Base-by-base conservation (phyloP, 2,797 vertebrate genomes). In the Morus bassanus region DNA sequence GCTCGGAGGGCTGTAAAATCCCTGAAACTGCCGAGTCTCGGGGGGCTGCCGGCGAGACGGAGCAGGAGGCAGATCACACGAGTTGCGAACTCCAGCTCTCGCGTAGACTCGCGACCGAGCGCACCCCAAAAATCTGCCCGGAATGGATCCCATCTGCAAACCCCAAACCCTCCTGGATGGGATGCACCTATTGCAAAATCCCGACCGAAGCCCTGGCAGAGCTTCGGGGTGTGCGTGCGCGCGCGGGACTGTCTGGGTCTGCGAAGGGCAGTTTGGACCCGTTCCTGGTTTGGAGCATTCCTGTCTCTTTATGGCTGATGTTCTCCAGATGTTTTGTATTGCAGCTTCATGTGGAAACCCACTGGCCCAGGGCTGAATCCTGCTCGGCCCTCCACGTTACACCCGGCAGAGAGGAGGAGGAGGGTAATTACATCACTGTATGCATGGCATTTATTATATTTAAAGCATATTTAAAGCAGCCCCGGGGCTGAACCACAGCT, bases 241-340 rank as follows among this genome's bases (percentile, higher is more conserved):
- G 56, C 5, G 21, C 16, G 45, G 17, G 61, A 70, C 73, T 0
- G 37, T 82, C 94, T 88, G 90, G 48, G 91, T 31, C 85, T 88
- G 93, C 35, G 0, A 85, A 61, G 74, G 73, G 80, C 90, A 65
- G 65, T 33, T 39, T 93, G 96, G 95, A 81, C 10, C 46, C 9
- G 0, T 69, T 95, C 94, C 92, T 84, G 61, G 69, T 30, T 43
- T 35, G 63, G 27, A 95, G 88, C 94, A 93, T 96, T 97, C 93
- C 94, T 63, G 77, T 57, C 90, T 96, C 88, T 48, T 78, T 76
- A 3, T 21, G 86, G 59, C 77, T 96, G 95, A 96, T 94, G 88
- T 67, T 86, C 74, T 96, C 93, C 96, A 97, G 95, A 97, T 96
- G 96, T 86, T 95, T 88, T n/a, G 6, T 31, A 33, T 90, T 93